Evolutionary conservation across 2,888 invertebrate genomes (phyloP), one percentile per base, ranked within the genome.

Genomic region (Cordilura impudica): DNA sequence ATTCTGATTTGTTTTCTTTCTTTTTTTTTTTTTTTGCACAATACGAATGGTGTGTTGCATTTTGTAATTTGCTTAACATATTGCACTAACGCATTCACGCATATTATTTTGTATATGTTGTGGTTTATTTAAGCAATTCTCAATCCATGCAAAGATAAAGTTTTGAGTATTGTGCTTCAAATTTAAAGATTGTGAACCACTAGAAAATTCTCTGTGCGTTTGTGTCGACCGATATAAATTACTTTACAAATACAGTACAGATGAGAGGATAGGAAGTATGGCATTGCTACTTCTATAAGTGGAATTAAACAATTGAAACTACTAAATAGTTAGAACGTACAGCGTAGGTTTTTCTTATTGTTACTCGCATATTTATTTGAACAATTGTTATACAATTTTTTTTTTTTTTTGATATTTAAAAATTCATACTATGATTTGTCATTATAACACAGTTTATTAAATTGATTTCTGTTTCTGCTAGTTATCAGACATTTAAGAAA

Each of bases 81-180:
- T 65, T 70, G 73, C 73, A 74, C 65, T 78, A 69, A 78, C 78
- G 78, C 78, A 73, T 61, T 78, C 69, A 73, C 61, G 65, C 65
- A 65, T 45, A 60, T 53, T 47, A 60, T 29, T 63, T 21, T 43
- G 5, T 58, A 10, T 21, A 8, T 43, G 21, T 8, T 1, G 2
- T 4, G 35, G 35, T 29, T 4, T 31, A 31, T 31, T n/a, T n/a
- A n/a, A 39, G 35, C 35, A n/a, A 26, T 26, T 26, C 6, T 26
- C 26, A 26, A 26, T n/a, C 26, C 6, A 26, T 26, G 6, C 3
- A 26, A 26, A 4, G 6, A 26, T 4, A 26, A 26, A 6, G 26
- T 4, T 26, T 26, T 6, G 6, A 4, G 6, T 4, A 26, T 26
- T 47, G 29, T 19, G 39, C 18, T 47, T 7, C 18, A 18, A n/a